Evolutionary conservation across 2,888 invertebrate genomes (phyloP).

Genomic region (Coremacera marginata): DNA sequence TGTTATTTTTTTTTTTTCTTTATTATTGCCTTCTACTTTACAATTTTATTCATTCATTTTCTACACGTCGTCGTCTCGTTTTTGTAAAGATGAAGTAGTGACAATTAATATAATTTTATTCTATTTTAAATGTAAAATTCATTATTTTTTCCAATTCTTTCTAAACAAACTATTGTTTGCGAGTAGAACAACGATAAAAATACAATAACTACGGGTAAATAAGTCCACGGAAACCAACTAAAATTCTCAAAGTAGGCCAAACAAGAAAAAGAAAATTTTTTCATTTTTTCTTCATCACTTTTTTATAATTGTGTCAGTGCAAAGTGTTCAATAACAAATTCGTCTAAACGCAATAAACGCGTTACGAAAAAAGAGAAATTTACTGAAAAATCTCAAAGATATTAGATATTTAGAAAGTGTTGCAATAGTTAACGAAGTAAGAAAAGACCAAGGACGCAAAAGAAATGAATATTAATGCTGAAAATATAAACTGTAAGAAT

Average conservation of each 20-base stretch:
- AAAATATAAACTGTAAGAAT: not conserved
- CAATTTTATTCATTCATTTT: conserved; percentile 46
- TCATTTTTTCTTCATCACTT: conserved; percentile 47
- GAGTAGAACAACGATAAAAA: conserved; percentile 42
- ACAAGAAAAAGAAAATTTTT: conserved; percentile 55
- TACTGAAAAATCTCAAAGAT: conserved; percentile 4
- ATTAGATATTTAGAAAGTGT: conserved; percentile 19
- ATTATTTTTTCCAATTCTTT: conserved; percentile 35
- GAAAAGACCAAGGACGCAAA: not conserved
- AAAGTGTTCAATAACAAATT: conserved; percentile 46
- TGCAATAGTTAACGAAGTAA: not conserved
- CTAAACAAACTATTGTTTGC: conserved; percentile 25
- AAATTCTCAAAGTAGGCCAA: conserved; percentile 62
- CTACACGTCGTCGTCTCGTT: conserved; percentile 46
- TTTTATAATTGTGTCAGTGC: conserved; percentile 55
- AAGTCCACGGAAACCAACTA: conserved; percentile 28
- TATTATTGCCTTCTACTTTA: not conserved
- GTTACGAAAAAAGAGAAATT: conserved; percentile 40
- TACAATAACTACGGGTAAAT: not conserved
- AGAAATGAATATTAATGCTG: not conserved
- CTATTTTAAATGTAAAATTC: conserved; percentile 39
- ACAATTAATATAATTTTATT: conserved; percentile 39
- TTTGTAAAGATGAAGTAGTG: conserved; percentile 46
- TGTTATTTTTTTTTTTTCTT: conserved; percentile 5
- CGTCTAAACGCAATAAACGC: conserved; percentile 33